Base-by-base conservation (phyloP, 2,113 vertebrate species). In the Nasalis larvatus region DNA sequence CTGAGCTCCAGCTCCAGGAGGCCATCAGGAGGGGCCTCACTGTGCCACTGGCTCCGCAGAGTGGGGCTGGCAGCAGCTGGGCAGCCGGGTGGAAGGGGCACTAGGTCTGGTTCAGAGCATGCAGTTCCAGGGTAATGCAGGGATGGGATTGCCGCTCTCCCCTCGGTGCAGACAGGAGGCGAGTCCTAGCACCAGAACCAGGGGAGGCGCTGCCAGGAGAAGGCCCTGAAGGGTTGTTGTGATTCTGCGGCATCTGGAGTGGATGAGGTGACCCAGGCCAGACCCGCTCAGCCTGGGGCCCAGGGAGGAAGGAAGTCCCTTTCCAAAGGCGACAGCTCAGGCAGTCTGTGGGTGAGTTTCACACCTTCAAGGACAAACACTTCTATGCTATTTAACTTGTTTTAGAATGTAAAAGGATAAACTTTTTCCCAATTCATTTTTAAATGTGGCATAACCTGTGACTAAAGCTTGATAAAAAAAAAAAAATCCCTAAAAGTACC, bases 71-170 rank as follows among this genome's bases (percentile, higher is more conserved):
- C 56, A 89, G 54, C 13, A 63, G 60, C 52, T 0, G 0, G 56
- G 52, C 40, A 77, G 35, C n/a, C 40, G 2, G 23, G 35, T 0
- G 7, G 40, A 35, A 18, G 0, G 14, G 27, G 47, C 11, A 23
- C 25, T 16, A 27, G 60, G 21, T 32, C 32, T 2, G 20, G 49
- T n/a, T 80, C 18, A 8, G 52, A 78, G 52, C 49, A 14, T 2
- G 4, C 17, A n/a, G 47, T n/a, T n/a, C 0, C 2, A 78, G 2
- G 47, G 8, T 4, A 0, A 52, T 18, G 27, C 74, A 47, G 27
- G 45, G 74, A 30, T 32, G 8, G 6, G 25, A 8, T 1, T 47
- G 74, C 45, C 1, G 8, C 74, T 27, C 42, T 77, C 14, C 8
- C 8, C 42, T 18, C 1, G 0, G 27, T 18, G 42, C 42, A 47